phyloP scores from a whole-genome alignment of 53 echinoderm and acorn worm species.

The Holothuria leucospilota region DNA sequence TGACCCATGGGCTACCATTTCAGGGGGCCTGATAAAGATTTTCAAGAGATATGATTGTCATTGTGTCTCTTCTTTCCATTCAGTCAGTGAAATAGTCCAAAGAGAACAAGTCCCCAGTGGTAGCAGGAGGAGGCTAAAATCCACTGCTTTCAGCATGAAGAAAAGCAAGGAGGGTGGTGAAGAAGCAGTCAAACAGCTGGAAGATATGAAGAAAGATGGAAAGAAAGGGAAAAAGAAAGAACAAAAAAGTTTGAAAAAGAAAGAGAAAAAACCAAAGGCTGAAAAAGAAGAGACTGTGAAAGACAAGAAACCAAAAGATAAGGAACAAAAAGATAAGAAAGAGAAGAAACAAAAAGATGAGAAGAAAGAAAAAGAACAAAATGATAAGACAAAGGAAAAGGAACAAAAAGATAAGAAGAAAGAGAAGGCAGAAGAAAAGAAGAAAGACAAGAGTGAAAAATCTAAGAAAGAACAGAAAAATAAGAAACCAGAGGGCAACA shows the following conservation, averaged over 20 bases:
- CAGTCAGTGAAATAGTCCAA: conserved; percentile 21
- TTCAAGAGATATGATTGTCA: too few species aligned
- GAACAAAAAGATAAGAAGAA: conserved; percentile 14
- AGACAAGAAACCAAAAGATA: too few species aligned
- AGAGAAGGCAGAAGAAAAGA: background rate
- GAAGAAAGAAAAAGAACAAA: background rate
- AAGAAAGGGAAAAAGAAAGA: background rate
- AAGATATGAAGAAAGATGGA: background rate
- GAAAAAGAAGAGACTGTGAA: background rate
- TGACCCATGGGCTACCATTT: too few species aligned
- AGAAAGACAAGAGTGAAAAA: background rate
- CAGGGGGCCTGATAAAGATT: too few species aligned
- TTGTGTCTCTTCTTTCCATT: background rate
- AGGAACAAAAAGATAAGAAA: too few species aligned
- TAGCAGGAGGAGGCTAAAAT: background rate
- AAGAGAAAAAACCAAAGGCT: background rate
- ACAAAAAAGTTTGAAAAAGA: background rate
- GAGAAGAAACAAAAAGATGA: background rate
- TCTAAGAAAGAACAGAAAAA: too few species aligned
- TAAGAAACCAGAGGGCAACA: too few species aligned
- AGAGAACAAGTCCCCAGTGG: background rate
- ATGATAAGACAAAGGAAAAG: background rate
- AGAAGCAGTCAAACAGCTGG: background rate
- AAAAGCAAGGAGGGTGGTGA: background rate
- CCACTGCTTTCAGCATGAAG: conserved; percentile 13